Base-by-base conservation (phyloP, 1,140 invertebrate genomes). In the Idris sp. region DNA sequence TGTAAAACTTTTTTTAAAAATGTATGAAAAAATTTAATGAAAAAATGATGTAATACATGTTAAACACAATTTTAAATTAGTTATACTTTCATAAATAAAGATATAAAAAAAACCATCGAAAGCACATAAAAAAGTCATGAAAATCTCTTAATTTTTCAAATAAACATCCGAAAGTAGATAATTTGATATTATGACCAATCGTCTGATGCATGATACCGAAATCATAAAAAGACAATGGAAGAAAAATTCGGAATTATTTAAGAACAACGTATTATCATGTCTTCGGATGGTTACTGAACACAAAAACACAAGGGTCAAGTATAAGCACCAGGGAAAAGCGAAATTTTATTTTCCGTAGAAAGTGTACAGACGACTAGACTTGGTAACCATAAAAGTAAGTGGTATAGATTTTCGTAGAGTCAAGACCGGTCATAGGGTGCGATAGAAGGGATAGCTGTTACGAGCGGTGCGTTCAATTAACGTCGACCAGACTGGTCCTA, bases 391-490 rank as follows among this genome's bases (percentile, higher is more conserved):
- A 78, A 78, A 78, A 78, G 76, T 78, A 78, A 78, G 77, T 78
- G 74, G 77, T 78, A 78, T 78, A 76, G 77, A 78, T 78, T 78
- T 76, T 71, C 75, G 59, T 69, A 74, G 65, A 69, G 59, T 54
- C 51, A 65, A 74, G 65, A 72, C 48, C 13, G 71, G 59, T 71
- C 65, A 67, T 77, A 13, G 71, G 59, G 46, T 62, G 65, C 59
- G 62, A 74, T 69, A 61, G 58, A 43, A 51, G 56, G 58, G 49
- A 72, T 67, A 64, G 75, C 49, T 77, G 75, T 86, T 84, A 86
- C 82, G 84, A 86, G 81, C 80, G 83, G 83, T 84, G 85, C 83
- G 85, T 86, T 87, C 86, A 87, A 87, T 87, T 87, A 87, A 87
- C 84, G 83, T 83, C 80, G 81, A 79, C 69, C 81, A 74, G 78